Conservation (phyloP, 2,888 invertebrate species). For the Oscheius sp. region DNA sequence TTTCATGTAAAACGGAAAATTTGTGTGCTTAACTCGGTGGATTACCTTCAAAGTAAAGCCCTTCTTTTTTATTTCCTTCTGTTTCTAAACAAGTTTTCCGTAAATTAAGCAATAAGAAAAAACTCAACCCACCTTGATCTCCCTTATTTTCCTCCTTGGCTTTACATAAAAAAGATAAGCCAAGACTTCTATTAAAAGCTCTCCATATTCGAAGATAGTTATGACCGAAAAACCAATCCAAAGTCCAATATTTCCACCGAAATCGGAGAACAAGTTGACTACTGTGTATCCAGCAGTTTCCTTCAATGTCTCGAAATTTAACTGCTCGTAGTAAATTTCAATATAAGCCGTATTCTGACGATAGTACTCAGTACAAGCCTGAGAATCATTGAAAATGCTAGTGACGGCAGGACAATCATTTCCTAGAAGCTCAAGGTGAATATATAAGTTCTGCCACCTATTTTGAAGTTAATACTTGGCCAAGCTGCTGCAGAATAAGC, state of each 20-base stretch:
- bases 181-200: slow-evolving; percentile 37
- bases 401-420: slow-evolving; percentile 63
- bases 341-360: slow-evolving; percentile 68
- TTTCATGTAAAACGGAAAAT: no score
- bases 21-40: no score
- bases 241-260: slow-evolving; percentile 70
- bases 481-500: slow-evolving; percentile 70
- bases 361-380: slow-evolving; percentile 68
- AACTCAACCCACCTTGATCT: slow-evolving; percentile 17
- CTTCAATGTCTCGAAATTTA: slow-evolving; percentile 69
- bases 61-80: neutral
- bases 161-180: slow-evolving; percentile 23
- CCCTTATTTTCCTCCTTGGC: slow-evolving; percentile 23
- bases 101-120: neutral
- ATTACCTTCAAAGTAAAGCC: no score
- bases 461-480: slow-evolving; percentile 69
- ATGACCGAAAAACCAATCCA: slow-evolving; percentile 70
- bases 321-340: slow-evolving; percentile 71
- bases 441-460: slow-evolving; percentile 39
- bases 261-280: slow-evolving; percentile 69
- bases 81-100: neutral
- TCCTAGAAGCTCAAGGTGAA: slow-evolving; percentile 31
- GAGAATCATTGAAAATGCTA: slow-evolving; percentile 63
- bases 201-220: slow-evolving; percentile 52
- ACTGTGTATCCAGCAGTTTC: slow-evolving; percentile 70